These are phyloP conservation scores for Sternarchorhynchus goeldii DNA, from an alignment of 2,797 vertebrate species.

Conservation along the genomic window DNA sequence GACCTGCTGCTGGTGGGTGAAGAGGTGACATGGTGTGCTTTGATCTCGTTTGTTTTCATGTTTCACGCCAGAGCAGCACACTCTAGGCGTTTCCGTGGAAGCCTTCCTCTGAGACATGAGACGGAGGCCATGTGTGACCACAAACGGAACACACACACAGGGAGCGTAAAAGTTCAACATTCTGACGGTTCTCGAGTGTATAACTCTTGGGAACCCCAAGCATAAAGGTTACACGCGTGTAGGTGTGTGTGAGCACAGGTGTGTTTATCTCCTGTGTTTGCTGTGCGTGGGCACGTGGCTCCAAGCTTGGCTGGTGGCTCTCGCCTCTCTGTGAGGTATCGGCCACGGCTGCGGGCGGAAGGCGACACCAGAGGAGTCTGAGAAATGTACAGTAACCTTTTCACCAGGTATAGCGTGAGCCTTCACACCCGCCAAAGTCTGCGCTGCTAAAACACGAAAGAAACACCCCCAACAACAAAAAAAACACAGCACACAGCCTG, in stretches of 20 bases:
- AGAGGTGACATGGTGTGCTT: neutral
- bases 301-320: slow-evolving; percentile 34
- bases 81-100: slow-evolving; percentile 9
- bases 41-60: neutral
- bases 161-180: slow-evolving; percentile 16
- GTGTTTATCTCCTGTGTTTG: slow-evolving; percentile 10
- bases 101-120: slow-evolving; percentile 12
- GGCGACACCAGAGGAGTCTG: slow-evolving; percentile 18
- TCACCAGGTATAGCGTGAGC: slow-evolving; percentile 4
- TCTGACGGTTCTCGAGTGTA: slow-evolving; percentile 12
- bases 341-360: slow-evolving; percentile 40
- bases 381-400: slow-evolving; percentile 39
- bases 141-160: slow-evolving; percentile 8
- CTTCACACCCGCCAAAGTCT: neutral
- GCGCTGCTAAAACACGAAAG: neutral
- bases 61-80: neutral
- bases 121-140: neutral
- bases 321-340: slow-evolving; percentile 22
- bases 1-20: neutral
- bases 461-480: too few species aligned
- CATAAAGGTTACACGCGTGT: slow-evolving; percentile 44
- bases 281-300: slow-evolving; percentile 27
- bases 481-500: too few species aligned
- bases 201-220: slow-evolving; percentile 27
- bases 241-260: slow-evolving; percentile 30